Evolutionary conservation across 2,113 vertebrate species (phyloP).

Genomic region (Notechis scutatus): DNA sequence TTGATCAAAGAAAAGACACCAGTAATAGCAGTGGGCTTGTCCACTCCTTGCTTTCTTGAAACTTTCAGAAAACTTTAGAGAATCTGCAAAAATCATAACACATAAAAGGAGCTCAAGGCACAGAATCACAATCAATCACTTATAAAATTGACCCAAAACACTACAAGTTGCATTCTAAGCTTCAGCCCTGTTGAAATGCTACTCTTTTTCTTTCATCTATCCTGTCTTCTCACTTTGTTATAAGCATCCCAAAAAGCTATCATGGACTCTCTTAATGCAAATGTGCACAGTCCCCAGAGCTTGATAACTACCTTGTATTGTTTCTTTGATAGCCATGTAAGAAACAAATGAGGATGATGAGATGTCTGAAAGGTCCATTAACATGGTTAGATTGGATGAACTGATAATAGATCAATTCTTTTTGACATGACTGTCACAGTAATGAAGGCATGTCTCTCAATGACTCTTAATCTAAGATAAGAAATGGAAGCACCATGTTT

Average conservation of each 20-base stretch:
- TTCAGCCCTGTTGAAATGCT: slow-evolving; percentile 28
- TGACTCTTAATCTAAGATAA: slow-evolving; percentile 72
- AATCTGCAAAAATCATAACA: not conserved
- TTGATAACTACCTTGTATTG: slow-evolving; percentile 62
- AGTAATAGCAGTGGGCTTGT: not conserved
- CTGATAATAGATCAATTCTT: slow-evolving; percentile 77
- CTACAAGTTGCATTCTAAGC: slow-evolving; percentile 34
- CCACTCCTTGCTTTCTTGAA: not conserved
- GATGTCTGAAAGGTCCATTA: slow-evolving; percentile 73
- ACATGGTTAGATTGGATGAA: slow-evolving; percentile 66
- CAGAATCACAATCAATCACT: not conserved
- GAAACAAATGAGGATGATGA: slow-evolving; percentile 75
- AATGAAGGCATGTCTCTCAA: slow-evolving; percentile 76
- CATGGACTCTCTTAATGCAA: slow-evolving; percentile 55
- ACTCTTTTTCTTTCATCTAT: slow-evolving; percentile 20
- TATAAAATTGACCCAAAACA: not conserved
- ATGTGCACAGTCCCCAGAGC: slow-evolving; percentile 66
- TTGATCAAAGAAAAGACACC: not conserved
- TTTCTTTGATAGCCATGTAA: slow-evolving; percentile 70
- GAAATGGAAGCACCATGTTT: slow-evolving; percentile 67
- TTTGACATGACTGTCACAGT: slow-evolving; percentile 72
- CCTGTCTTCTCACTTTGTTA: slow-evolving; percentile 45
- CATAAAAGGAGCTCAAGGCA: not conserved
- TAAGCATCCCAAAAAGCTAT: slow-evolving; percentile 61
- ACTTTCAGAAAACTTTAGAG: not conserved